Percentiles rank a stretch among this genome's conserved stretches.
These are phyloP conservation scores for Scrobipalpa costella DNA, from an alignment of 2,888 invertebrate species.

Conservation along the genomic window DNA sequence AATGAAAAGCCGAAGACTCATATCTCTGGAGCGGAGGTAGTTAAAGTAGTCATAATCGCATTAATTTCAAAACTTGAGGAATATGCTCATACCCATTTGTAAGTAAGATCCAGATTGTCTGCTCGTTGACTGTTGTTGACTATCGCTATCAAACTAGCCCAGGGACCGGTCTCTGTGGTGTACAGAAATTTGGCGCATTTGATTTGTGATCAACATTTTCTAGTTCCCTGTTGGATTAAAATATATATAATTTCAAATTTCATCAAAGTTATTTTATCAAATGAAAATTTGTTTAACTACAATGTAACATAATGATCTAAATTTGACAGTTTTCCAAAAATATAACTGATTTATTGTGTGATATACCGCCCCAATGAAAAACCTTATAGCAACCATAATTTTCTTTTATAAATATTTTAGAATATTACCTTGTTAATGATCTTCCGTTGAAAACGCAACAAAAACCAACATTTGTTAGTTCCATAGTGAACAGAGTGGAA, in stretches of 20 bases:
- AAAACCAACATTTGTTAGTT: conserved; percentile 77
- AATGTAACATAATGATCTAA: too few relatives aligned
- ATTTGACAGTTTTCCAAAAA: background rate
- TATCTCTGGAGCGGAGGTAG: too few relatives aligned
- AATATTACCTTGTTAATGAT: conserved; percentile 51
- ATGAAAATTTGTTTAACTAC: too few relatives aligned
- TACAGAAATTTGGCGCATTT: conserved; percentile 24
- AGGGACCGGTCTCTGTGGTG: conserved; percentile 41
- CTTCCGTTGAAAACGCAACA: conserved; percentile 80
- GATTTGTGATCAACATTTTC: background rate
- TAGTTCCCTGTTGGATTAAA: background rate
- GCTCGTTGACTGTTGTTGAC: conserved; percentile 52
- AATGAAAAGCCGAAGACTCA: too few relatives aligned
- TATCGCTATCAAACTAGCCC: conserved; percentile 48
- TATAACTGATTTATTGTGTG: background rate
- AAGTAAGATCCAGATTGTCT: conserved; percentile 49
- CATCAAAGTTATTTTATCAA: too few relatives aligned
- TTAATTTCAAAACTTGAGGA: too few relatives aligned
- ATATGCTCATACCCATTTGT: conserved; percentile 58
- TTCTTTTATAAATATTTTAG: background rate
- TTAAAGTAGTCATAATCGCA: too few relatives aligned
- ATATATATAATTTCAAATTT: background rate
- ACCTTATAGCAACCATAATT: too few relatives aligned
- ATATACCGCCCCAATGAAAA: too few relatives aligned
- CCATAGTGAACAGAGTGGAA: conserved; percentile 66